Evolutionary conservation across 2,888 invertebrate genomes (phyloP).

Genomic region (Sarcophaga caerulescens): DNA sequence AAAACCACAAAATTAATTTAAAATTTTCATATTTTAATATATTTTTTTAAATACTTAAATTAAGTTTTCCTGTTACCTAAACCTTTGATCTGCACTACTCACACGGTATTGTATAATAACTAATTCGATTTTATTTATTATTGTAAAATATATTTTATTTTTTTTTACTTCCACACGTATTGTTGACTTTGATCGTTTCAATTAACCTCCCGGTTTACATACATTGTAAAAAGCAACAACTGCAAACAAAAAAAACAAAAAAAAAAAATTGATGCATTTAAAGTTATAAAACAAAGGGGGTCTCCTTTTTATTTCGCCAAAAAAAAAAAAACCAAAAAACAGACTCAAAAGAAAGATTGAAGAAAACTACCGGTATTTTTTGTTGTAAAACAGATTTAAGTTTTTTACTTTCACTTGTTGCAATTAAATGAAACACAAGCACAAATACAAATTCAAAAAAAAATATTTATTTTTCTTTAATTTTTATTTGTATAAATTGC

Average conservation of each 20-base stretch:
- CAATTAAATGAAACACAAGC: constrained; percentile 63
- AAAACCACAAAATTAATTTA: no score
- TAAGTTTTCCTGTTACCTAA: no score
- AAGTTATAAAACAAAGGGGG: not conserved
- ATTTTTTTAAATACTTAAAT: no score
- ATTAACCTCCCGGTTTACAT: not conserved
- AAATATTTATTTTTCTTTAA: constrained; percentile 15
- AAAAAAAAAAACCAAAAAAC: not conserved
- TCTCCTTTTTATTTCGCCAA: constrained; percentile 37
- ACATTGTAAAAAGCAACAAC: no score
- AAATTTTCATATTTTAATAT: no score
- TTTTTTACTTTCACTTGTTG: constrained; percentile 66
- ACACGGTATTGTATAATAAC: no score
- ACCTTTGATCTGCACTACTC: no score
- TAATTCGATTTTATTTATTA: not conserved
- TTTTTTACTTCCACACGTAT: not conserved
- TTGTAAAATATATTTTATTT: not conserved
- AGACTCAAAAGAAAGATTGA: constrained; percentile 5
- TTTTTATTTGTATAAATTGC: constrained; percentile 24
- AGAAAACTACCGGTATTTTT: constrained; percentile 63
- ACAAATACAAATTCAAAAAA: not conserved
- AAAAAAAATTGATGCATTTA: not conserved
- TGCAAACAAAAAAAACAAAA: not conserved
- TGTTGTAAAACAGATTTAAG: constrained; percentile 22
- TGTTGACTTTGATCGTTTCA: not conserved